Evolutionary conservation across 1,140 invertebrate species (phyloP).

Genomic region (Drosophila sturtevanti): DNA sequence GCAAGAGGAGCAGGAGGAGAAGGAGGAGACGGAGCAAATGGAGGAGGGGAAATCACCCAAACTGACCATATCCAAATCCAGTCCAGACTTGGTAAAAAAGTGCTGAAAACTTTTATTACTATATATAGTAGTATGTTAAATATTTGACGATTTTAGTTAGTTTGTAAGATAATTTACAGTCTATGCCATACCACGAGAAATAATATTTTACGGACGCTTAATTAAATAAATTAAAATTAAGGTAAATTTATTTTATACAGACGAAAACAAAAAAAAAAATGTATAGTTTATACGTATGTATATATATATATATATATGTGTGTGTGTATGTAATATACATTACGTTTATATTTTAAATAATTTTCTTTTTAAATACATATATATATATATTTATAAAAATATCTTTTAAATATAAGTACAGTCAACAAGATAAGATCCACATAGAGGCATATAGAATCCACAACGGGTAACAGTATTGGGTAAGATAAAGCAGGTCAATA

Average conservation of each 20-base stretch:
- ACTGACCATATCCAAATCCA: conserved; percentile 7
- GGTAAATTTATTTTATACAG: conserved; percentile 45
- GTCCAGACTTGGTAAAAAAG: conserved; percentile 25
- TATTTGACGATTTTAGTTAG: conserved; percentile 70
- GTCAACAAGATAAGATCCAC: conserved; percentile 15
- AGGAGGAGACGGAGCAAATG: neutral
- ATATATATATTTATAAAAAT: conserved; percentile 20
- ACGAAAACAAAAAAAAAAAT: conserved; percentile 19
- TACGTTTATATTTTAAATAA: conserved; percentile 26
- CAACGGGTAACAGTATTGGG: neutral
- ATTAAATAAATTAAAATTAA: conserved; percentile 36
- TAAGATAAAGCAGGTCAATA: conserved; percentile 13
- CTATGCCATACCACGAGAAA: conserved; percentile 53
- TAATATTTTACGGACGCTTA: conserved; percentile 51
- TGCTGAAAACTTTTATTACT: conserved; percentile 17
- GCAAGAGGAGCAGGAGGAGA: too few relatives aligned
- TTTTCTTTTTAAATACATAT: conserved; percentile 29
- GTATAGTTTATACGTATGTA: conserved; percentile 23
- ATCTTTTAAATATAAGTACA: conserved; percentile 14
- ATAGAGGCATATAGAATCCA: neutral
- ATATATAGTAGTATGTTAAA: conserved; percentile 33
- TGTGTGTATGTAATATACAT: conserved; percentile 30
- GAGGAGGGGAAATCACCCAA: neutral
- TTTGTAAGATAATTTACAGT: conserved; percentile 49
- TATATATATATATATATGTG: conserved; percentile 8